phyloP scores from a whole-genome alignment of 2,797 vertebrate genomes.

The Gorsachius magnificus region DNA sequence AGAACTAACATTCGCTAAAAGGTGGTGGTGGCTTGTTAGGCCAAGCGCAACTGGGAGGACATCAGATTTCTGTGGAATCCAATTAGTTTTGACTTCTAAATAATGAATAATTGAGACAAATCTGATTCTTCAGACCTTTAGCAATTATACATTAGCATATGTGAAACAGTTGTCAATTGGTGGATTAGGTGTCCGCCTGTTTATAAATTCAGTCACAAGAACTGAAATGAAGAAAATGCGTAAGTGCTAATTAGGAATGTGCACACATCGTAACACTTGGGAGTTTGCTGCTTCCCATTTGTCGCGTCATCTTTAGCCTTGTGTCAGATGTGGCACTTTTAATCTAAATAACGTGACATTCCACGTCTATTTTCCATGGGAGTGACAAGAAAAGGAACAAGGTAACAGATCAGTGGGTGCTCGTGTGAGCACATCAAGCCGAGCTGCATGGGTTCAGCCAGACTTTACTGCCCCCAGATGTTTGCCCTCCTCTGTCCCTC shows the following conservation, averaged over 20 bases:
- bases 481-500: neutral
- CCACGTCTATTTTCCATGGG: conserved; percentile 6
- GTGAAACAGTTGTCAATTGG: neutral
- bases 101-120: neutral
- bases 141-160: neutral
- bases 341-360: neutral
- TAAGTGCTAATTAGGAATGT: neutral
- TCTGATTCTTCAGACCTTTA: neutral
- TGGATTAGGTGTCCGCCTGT: neutral
- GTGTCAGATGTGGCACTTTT: conserved; percentile 9
- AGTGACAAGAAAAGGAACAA: neutral
- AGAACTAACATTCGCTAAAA: neutral
- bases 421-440: neutral
- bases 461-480: neutral
- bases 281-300: conserved; percentile 4
- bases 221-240: neutral
- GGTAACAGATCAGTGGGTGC: neutral
- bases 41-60: neutral
- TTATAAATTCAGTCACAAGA: conserved; percentile 10
- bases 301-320: neutral
- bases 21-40: neutral
- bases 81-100: neutral
- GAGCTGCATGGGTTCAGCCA: neutral
- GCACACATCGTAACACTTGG: neutral
- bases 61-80: neutral